Conservation (phyloP, 2,888 invertebrate species). For the Bursaphelenchus okinawaensis region DNA sequence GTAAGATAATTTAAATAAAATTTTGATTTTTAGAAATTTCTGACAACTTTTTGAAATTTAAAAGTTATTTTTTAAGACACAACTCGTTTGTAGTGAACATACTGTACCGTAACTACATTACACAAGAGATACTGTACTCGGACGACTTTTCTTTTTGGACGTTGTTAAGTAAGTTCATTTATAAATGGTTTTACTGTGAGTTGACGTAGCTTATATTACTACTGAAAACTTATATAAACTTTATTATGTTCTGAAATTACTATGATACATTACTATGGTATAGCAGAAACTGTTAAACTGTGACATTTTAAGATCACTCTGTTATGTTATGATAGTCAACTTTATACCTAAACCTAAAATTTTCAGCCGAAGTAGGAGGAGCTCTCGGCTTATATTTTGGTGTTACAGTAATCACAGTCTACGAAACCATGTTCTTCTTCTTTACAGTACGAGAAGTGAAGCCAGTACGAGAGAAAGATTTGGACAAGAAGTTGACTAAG, state of each 20-base stretch:
- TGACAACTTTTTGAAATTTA: no score
- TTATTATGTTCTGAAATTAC: no score
- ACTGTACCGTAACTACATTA: background rate
- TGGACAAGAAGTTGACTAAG: constrained; percentile 7
- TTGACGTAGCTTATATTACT: no score
- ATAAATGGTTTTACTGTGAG: no score
- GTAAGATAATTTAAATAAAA: background rate
- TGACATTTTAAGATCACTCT: no score
- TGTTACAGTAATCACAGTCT: constrained; percentile 26
- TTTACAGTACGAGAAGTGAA: constrained; percentile 18
- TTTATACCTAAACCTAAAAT: background rate
- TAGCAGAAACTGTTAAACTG: no score
- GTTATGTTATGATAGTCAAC: no score
- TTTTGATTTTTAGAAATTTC: no score
- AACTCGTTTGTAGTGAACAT: background rate
- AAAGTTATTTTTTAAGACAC: no score
- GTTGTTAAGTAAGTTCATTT: background rate
- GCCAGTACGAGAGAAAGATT: background rate
- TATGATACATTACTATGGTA: no score
- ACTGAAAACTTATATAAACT: no score
- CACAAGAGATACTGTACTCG: background rate
- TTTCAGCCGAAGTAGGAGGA: constrained; percentile 31
- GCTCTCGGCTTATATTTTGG: constrained; percentile 33
- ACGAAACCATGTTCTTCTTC: constrained; percentile 21
- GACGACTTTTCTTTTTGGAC: background rate